Conservation (phyloP, 2,797 vertebrate species). For the Aotus griseimembra region DNA sequence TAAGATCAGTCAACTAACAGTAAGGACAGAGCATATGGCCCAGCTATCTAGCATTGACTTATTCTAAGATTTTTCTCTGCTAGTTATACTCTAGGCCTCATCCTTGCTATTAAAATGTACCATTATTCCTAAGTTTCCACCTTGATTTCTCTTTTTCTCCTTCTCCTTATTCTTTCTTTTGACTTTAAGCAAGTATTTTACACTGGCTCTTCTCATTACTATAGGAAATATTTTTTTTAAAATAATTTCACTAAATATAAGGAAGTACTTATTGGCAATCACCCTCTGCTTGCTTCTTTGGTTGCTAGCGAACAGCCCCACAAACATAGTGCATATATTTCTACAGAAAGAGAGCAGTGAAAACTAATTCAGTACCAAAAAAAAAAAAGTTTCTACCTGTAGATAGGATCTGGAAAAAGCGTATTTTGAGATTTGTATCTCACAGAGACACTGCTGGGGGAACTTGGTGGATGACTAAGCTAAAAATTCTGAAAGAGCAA, state of each 20-base stretch:
- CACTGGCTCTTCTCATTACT: background rate
- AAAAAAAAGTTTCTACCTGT: background rate
- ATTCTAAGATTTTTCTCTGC: background rate
- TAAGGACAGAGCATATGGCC: background rate
- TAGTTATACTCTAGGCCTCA: background rate
- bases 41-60: background rate
- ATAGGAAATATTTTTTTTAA: background rate
- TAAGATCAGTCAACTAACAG: background rate
- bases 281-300: background rate
- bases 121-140: background rate
- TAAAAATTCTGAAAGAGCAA: background rate
- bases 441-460: background rate
- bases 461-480: background rate
- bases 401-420: background rate
- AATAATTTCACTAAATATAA: background rate
- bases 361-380: background rate
- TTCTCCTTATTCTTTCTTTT: background rate
- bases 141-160: background rate
- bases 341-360: background rate
- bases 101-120: background rate
- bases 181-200: conserved; percentile 1
- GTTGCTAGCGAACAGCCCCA: background rate
- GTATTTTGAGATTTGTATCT: background rate
- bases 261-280: background rate
- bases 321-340: background rate